phyloP scores from a whole-genome alignment of 1,140 invertebrate species.

The Halesus radiatus region DNA sequence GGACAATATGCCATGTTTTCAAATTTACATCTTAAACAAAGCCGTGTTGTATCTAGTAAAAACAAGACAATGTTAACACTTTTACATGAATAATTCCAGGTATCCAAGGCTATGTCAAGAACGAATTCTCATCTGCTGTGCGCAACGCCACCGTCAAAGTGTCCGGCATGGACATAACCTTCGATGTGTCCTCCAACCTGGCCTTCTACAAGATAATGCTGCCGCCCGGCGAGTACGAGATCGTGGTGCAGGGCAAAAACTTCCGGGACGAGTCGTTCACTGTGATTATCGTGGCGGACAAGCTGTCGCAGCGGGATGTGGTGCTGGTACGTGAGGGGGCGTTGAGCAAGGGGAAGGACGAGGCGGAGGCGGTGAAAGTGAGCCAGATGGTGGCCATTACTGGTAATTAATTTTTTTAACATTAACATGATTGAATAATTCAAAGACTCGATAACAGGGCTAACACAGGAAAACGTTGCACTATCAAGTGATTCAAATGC shows the following conservation, averaged over 20 bases:
- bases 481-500: too few species aligned
- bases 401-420: background rate
- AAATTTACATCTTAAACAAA: too few species aligned
- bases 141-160: constrained; percentile 80
- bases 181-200: constrained; percentile 76
- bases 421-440: too few species aligned
- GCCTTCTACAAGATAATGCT: constrained; percentile 80
- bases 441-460: too few species aligned
- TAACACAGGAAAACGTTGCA: too few species aligned
- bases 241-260: constrained; percentile 73
- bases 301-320: constrained; percentile 61
- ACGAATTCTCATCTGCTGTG: constrained; percentile 75
- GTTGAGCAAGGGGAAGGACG: background rate
- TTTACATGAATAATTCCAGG: constrained; percentile 67
- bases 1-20: too few species aligned
- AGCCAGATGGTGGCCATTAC: constrained; percentile 10
- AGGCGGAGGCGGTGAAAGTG: background rate
- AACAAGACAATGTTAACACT: too few species aligned
- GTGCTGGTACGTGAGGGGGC: constrained; percentile 46
- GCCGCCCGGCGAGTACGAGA: constrained; percentile 74
- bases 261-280: constrained; percentile 69
- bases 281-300: constrained; percentile 62
- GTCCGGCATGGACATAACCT: constrained; percentile 69
- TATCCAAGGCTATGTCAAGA: constrained; percentile 79
- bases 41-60: too few species aligned